Conservation (phyloP, 2,888 invertebrate species). For the Pollenia labialis region DNA sequence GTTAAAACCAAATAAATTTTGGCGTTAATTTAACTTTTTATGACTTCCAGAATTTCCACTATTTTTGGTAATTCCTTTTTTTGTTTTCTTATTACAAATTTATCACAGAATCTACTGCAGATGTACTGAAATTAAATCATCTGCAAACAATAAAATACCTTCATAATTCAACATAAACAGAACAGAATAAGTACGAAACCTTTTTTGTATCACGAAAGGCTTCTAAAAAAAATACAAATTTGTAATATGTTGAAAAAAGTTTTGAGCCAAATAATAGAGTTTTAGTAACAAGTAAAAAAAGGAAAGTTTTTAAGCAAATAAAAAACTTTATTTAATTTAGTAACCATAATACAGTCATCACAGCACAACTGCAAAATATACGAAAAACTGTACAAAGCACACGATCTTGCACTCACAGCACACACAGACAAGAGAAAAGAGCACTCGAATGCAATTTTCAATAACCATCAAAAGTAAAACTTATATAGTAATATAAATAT, state of each 20-base stretch:
- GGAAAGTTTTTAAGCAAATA: background rate
- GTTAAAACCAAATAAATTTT: no score
- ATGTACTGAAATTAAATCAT: background rate
- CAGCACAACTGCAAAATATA: slow-evolving; percentile 26
- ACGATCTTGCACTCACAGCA: slow-evolving; percentile 5
- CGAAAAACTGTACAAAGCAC: background rate
- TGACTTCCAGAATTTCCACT: no score
- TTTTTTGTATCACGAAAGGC: background rate
- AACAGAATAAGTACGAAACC: background rate
- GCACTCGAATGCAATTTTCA: slow-evolving; percentile 69
- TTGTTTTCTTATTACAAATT: no score
- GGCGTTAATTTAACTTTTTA: no score
- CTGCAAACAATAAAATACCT: slow-evolving; percentile 8
- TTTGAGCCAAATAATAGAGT: slow-evolving; percentile 1
- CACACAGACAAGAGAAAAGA: slow-evolving; percentile 28
- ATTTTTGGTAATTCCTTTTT: no score
- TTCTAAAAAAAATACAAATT: background rate
- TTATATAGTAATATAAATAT: slow-evolving; percentile 72
- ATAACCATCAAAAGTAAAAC: slow-evolving; percentile 75
- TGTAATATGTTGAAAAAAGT: background rate
- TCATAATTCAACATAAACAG: background rate
- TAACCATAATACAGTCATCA: slow-evolving; percentile 70
- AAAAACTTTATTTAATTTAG: slow-evolving; percentile 66
- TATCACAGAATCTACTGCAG: no score
- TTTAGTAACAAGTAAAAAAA: slow-evolving; percentile 6